These are phyloP conservation scores for Neoitamus cyanurus DNA, from an alignment of 2,888 invertebrate genomes.

Conservation along the genomic window DNA sequence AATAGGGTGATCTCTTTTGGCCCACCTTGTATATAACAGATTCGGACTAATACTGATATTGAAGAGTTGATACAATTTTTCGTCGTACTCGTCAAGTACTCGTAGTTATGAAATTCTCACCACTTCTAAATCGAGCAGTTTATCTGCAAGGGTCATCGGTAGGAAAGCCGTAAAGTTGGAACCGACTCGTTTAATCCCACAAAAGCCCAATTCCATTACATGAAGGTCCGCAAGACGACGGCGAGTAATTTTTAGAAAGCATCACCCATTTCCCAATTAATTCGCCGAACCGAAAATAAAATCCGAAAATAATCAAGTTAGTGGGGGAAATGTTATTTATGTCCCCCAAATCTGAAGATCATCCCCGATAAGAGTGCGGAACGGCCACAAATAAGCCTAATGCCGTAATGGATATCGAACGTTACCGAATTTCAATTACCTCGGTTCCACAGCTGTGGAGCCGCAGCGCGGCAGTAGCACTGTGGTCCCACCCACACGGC, in stretches of 20 bases:
- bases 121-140: neutral
- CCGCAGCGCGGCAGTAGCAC: neutral
- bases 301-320: constrained; percentile 26
- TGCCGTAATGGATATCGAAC: constrained; percentile 40
- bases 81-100: too few species aligned
- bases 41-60: too few species aligned
- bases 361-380: constrained; percentile 31
- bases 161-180: neutral
- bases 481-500: neutral
- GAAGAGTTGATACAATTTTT: too few species aligned
- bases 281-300: neutral
- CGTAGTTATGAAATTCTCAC: neutral
- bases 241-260: constrained; percentile 9
- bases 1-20: too few species aligned
- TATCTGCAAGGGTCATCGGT: neutral
- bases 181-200: neutral
- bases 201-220: neutral
- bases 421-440: constrained; percentile 30
- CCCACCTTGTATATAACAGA: too few species aligned
- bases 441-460: neutral
- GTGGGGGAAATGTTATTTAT: constrained; percentile 20
- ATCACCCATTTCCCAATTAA: constrained; percentile 14
- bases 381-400: constrained; percentile 29
- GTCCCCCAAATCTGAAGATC: constrained; percentile 17
- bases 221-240: neutral